Evolutionary conservation across 2,888 invertebrate genomes (phyloP).

Genomic region (Doris montereyensis): DNA sequence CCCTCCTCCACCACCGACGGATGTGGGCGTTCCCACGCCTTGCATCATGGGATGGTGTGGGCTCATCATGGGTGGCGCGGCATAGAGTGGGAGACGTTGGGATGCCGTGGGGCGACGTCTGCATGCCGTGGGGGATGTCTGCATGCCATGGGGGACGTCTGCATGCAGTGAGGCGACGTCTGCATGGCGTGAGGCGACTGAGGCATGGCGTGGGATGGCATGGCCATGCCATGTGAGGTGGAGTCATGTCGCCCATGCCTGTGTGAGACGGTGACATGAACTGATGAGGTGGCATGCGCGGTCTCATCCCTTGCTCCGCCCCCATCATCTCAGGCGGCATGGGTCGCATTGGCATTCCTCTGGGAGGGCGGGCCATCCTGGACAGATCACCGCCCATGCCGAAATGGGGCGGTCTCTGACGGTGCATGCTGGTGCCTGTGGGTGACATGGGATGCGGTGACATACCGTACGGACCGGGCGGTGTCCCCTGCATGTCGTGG

Average conservation of each 20-base stretch:
- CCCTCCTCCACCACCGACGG: constrained; percentile 31
- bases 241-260: constrained; percentile 36
- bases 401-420: constrained; percentile 27
- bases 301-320: constrained; percentile 42
- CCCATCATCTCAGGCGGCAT: constrained; percentile 31
- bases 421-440: constrained; percentile 32
- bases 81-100: constrained; percentile 35
- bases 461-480: constrained; percentile 29
- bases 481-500: constrained; percentile 33
- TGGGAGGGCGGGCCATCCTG: constrained; percentile 31
- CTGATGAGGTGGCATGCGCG: constrained; percentile 44
- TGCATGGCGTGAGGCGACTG: constrained; percentile 31
- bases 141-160: constrained; percentile 30
- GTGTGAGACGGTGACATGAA: constrained; percentile 41
- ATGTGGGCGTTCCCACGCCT: constrained; percentile 20
- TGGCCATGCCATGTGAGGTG: background rate
- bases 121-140: constrained; percentile 39
- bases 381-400: constrained; percentile 33
- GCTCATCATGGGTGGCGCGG: constrained; percentile 43
- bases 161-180: constrained; percentile 46
- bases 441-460: constrained; percentile 42
- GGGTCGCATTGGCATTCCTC: constrained; percentile 31
- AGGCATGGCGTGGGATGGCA: constrained; percentile 29
- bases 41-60: constrained; percentile 32
- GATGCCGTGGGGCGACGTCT: constrained; percentile 22